phyloP scores from a whole-genome alignment of 2,113 vertebrate species.

The Sminthopsis crassicaudata region DNA sequence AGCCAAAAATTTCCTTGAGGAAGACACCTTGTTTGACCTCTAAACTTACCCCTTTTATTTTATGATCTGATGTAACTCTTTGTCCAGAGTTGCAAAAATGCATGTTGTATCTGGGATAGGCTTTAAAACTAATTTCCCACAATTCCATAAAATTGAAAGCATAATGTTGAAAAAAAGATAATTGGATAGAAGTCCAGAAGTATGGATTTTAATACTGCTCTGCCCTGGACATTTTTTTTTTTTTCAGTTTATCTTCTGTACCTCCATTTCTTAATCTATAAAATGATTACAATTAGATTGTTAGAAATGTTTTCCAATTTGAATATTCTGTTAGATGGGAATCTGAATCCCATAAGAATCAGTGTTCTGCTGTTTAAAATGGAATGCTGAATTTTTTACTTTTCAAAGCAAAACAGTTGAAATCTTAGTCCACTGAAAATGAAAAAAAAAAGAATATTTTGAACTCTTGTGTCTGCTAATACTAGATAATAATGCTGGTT shows the following conservation, averaged over 20 bases:
- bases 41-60: background rate
- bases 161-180: slow-evolving; percentile 22
- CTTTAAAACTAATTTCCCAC: background rate
- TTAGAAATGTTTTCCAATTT: slow-evolving; percentile 29
- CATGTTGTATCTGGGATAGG: slow-evolving; percentile 17
- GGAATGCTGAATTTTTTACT: slow-evolving; percentile 24
- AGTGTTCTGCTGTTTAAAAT: slow-evolving; percentile 13
- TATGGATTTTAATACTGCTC: slow-evolving; percentile 28
- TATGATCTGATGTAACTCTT: background rate
- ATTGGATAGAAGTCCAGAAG: background rate
- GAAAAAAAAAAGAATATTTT: slow-evolving; percentile 19
- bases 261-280: slow-evolving; percentile 32
- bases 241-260: slow-evolving; percentile 30
- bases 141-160: slow-evolving; percentile 18
- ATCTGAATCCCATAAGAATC: slow-evolving; percentile 15
- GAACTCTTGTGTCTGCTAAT: background rate
- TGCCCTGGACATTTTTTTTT: slow-evolving; percentile 25
- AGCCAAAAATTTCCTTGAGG: background rate
- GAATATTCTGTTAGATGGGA: slow-evolving; percentile 13
- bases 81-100: slow-evolving; percentile 29
- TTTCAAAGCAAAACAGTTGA: background rate
- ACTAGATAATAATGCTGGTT: background rate
- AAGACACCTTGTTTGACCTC: background rate
- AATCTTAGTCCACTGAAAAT: slow-evolving; percentile 39
- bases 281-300: background rate